phyloP scores from a whole-genome alignment of 2,888 invertebrate species.

The Arctia plantaginis region DNA sequence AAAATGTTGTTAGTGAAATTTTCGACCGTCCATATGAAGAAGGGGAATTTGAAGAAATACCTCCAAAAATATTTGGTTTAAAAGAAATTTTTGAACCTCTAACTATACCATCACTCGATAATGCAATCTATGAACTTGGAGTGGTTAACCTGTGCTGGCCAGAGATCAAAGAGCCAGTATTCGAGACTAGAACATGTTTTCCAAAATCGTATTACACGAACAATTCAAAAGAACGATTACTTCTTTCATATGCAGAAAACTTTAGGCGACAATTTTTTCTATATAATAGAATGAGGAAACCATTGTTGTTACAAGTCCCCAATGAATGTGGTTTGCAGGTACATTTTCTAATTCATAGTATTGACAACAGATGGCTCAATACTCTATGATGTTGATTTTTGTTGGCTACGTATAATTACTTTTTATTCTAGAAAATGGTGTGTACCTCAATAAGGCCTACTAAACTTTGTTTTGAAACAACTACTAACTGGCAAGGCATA shows the following conservation, averaged over 20 bases:
- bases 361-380: conserved; percentile 24
- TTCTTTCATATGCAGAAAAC: conserved; percentile 92
- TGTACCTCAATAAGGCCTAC: conserved; percentile 94
- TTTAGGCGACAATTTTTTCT: conserved; percentile 90
- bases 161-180: conserved; percentile 82
- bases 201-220: conserved; percentile 89
- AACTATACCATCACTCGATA: conserved; percentile 84
- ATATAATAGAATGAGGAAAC: conserved; percentile 86
- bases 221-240: conserved; percentile 89
- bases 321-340: conserved; percentile 94
- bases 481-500: conserved; percentile 90
- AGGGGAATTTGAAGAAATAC: conserved; percentile 68
- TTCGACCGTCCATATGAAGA: conserved; percentile 70
- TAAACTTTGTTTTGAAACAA: conserved; percentile 89
- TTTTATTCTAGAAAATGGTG: conserved; percentile 92
- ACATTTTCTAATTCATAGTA: conserved; percentile 38
- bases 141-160: conserved; percentile 89
- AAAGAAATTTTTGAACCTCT: conserved; percentile 73
- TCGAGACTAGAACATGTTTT: conserved; percentile 87
- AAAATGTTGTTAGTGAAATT: conserved; percentile 66
- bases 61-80: conserved; percentile 73
- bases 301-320: conserved; percentile 89
- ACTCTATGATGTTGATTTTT: background rate
- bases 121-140: conserved; percentile 87
- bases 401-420: background rate